Percentiles rank a stretch among this genome's conserved stretches.
Evolutionary conservation across 2,888 invertebrate genomes (phyloP).

Genomic region (Listrodromus nycthemerus): DNA sequence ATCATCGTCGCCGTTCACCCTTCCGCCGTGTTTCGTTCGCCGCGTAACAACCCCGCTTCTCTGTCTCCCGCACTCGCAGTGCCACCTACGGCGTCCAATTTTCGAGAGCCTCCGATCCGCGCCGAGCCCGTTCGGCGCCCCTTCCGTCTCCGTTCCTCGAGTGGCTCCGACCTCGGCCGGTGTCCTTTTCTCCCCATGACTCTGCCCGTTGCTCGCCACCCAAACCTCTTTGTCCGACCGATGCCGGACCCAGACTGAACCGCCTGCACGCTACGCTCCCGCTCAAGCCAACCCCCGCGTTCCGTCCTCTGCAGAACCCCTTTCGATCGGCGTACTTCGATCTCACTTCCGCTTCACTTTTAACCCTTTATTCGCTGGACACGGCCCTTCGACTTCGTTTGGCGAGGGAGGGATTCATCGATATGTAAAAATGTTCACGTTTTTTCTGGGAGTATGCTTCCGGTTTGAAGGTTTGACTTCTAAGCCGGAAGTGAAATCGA

Average conservation of each 20-base stretch:
- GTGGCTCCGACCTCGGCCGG: slow-evolving; percentile 7
- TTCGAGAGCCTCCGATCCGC: slow-evolving; percentile 12
- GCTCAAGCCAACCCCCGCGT: slow-evolving; percentile 21
- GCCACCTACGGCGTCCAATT: slow-evolving; percentile 20
- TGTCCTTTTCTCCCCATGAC: slow-evolving; percentile 70
- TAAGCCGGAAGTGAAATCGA: too few species aligned
- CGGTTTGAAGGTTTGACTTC: too few species aligned
- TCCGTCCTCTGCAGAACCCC: slow-evolving; percentile 37
- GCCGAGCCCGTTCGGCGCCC: slow-evolving; percentile 12
- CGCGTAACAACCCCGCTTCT: slow-evolving; percentile 67
- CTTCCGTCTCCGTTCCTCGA: slow-evolving; percentile 15
- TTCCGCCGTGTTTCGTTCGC: slow-evolving; percentile 74
- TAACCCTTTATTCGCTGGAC: not conserved
- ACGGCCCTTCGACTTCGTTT: not conserved
- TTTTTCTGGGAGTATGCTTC: not conserved
- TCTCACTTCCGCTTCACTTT: slow-evolving; percentile 49
- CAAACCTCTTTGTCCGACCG: slow-evolving; percentile 56
- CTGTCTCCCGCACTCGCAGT: not conserved
- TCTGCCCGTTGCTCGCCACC: slow-evolving; percentile 47
- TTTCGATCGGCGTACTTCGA: slow-evolving; percentile 32
- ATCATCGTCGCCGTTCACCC: slow-evolving; percentile 51
- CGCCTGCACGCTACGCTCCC: not conserved
- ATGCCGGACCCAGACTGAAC: slow-evolving; percentile 47
- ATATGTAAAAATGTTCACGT: not conserved
- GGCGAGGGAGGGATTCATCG: not conserved